Percentiles rank a stretch among this genome's conserved stretches.
These are phyloP conservation scores for Tenthredo scrophulariae DNA, from an alignment of 2,888 invertebrate genomes.

Conservation along the genomic window DNA sequence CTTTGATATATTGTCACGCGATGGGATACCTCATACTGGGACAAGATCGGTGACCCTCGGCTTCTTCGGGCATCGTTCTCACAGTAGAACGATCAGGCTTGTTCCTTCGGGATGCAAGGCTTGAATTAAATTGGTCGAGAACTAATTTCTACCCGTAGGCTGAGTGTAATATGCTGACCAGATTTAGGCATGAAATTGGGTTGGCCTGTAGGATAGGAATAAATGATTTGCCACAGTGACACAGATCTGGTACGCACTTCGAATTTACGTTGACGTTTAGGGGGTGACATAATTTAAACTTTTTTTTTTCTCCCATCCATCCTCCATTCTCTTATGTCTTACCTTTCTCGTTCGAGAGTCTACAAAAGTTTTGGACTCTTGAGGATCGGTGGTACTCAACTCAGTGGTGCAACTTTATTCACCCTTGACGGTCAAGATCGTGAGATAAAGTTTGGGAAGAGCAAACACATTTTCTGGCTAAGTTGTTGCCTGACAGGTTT, in stretches of 20 bases:
- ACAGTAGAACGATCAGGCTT: slow-evolving; percentile 25
- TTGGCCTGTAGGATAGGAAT: not conserved
- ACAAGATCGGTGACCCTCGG: slow-evolving; percentile 45
- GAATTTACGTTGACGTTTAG: slow-evolving; percentile 31
- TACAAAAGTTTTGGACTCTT: slow-evolving; percentile 44
- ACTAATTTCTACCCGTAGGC: not conserved
- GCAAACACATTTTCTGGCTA: slow-evolving; percentile 38
- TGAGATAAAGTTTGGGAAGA: slow-evolving; percentile 37
- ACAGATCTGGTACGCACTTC: slow-evolving; percentile 15
- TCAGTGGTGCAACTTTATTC: slow-evolving; percentile 44
- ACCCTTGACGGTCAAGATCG: slow-evolving; percentile 48
- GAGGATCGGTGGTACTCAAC: slow-evolving; percentile 41
- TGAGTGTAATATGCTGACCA: slow-evolving; percentile 6
- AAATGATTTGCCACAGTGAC: slow-evolving; percentile 13
- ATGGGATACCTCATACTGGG: slow-evolving; percentile 38
- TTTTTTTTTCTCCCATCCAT: not conserved
- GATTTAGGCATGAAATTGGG: slow-evolving; percentile 5
- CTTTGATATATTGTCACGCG: slow-evolving; percentile 47
- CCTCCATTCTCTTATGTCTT: not conserved
- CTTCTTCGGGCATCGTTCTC: slow-evolving; percentile 7
- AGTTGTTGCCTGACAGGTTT: slow-evolving; percentile 17
- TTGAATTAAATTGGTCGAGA: slow-evolving; percentile 33
- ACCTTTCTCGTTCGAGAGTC: slow-evolving; percentile 19
- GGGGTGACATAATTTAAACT: not conserved
- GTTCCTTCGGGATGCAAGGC: slow-evolving; percentile 1